Evolutionary conservation across 37 sponge, comb jelly and placozoan genomes (phyloP).

Genomic region (Beroe forskalii): DNA sequence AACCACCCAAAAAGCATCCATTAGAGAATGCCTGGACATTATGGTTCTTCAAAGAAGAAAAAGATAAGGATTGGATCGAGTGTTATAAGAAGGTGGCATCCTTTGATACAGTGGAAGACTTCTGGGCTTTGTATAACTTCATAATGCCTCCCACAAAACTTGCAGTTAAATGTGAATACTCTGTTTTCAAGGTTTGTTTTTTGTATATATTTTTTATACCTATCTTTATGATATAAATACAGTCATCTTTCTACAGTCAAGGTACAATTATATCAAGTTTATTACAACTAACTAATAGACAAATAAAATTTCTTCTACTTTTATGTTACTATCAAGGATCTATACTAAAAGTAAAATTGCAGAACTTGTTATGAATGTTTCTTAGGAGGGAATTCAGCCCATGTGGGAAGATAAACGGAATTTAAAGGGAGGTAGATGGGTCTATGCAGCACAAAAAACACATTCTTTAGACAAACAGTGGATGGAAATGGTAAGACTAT

Average conservation of each 20-base stretch:
- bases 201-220: neutral
- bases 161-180: constrained; percentile 59
- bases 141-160: constrained; percentile 54
- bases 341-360: too few species aligned
- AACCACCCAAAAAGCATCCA: constrained; percentile 66
- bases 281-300: too few species aligned
- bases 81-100: constrained; percentile 65
- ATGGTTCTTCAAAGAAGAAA: constrained; percentile 68
- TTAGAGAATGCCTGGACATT: constrained; percentile 68
- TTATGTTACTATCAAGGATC: too few species aligned
- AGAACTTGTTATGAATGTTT: too few species aligned
- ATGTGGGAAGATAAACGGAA: constrained; percentile 64
- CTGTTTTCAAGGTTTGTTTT: constrained; percentile 63
- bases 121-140: constrained; percentile 68
- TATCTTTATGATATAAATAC: too few species aligned
- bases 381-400: constrained; percentile 66
- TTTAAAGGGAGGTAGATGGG: constrained; percentile 62
- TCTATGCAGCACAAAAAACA: constrained; percentile 52
- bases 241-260: too few species aligned
- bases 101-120: constrained; percentile 68
- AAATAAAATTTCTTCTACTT: too few species aligned
- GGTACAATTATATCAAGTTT: neutral
- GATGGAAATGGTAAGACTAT: constrained; percentile 67
- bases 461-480: constrained; percentile 50
- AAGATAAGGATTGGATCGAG: constrained; percentile 65